Conservation (phyloP, 2,797 vertebrate genomes). For the Natrix natrix region DNA sequence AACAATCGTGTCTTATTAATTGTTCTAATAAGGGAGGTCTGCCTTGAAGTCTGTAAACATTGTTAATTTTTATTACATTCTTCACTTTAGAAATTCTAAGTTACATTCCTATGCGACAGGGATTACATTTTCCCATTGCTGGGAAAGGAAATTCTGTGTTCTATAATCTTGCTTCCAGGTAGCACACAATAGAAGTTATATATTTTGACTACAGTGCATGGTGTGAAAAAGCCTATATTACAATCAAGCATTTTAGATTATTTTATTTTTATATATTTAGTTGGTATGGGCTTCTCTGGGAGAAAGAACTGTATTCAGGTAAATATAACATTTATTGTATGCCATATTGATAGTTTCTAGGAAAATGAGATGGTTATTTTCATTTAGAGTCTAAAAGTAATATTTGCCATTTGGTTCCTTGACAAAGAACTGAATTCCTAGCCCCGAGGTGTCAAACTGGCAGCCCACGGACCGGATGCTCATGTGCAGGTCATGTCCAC, state of each 20-base stretch:
- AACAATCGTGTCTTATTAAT: background rate
- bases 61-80: background rate
- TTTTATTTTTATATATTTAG: background rate
- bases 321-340: background rate
- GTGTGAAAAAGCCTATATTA: background rate
- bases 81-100: background rate
- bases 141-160: background rate
- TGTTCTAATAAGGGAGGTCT: background rate
- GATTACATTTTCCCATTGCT: background rate
- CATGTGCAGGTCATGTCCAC: too few relatives aligned
- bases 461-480: too few relatives aligned
- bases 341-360: background rate
- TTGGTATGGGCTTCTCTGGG: background rate
- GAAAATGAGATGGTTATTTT: background rate
- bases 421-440: background rate
- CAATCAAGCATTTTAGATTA: background rate
- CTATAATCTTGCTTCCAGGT: background rate
- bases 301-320: background rate
- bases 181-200: background rate
- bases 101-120: background rate
- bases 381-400: background rate
- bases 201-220: background rate
- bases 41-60: background rate
- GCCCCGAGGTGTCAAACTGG: background rate
- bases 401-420: background rate